Percentiles rank a stretch among this genome's conserved stretches.
phyloP scores from a whole-genome alignment of 2,113 vertebrate species.

The Charadrius vociferus region DNA sequence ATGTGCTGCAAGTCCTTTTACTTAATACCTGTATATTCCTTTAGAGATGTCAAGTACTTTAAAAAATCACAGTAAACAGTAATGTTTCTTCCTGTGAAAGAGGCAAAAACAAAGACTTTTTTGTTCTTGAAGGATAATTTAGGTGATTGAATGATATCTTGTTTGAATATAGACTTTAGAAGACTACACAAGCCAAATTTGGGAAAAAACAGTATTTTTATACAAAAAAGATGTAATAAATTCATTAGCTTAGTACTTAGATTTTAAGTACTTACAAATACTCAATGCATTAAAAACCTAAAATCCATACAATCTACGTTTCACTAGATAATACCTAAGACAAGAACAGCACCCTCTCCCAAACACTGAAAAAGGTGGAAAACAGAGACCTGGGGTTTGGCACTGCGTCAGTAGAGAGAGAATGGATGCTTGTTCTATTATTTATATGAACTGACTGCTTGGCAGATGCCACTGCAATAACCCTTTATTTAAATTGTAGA shows the following conservation, averaged over 20 bases:
- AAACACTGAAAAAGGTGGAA: slow-evolving; percentile 28
- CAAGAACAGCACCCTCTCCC: neutral
- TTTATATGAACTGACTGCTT: slow-evolving; percentile 69
- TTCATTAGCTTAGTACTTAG: neutral
- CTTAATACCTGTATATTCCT: neutral
- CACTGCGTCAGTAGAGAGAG: slow-evolving; percentile 41
- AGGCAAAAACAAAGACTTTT: neutral
- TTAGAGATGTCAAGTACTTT: neutral
- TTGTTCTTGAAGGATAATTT: neutral
- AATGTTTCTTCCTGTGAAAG: neutral
- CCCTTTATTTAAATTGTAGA: slow-evolving; percentile 49
- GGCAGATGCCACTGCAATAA: slow-evolving; percentile 65
- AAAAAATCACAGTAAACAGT: neutral
- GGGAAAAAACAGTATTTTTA: neutral
- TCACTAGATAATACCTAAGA: neutral
- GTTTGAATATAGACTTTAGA: neutral
- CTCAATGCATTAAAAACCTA: neutral
- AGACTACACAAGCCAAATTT: neutral
- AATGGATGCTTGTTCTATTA: slow-evolving; percentile 67
- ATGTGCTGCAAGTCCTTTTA: neutral
- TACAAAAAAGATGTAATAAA: neutral
- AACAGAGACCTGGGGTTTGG: slow-evolving; percentile 36
- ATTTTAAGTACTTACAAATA: neutral
- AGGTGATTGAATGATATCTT: neutral
- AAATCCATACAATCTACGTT: neutral